Percentiles rank a stretch among this genome's conserved stretches.
Conservation (phyloP, 2,113 vertebrate genomes). For the Rhinoptilus africanus region DNA sequence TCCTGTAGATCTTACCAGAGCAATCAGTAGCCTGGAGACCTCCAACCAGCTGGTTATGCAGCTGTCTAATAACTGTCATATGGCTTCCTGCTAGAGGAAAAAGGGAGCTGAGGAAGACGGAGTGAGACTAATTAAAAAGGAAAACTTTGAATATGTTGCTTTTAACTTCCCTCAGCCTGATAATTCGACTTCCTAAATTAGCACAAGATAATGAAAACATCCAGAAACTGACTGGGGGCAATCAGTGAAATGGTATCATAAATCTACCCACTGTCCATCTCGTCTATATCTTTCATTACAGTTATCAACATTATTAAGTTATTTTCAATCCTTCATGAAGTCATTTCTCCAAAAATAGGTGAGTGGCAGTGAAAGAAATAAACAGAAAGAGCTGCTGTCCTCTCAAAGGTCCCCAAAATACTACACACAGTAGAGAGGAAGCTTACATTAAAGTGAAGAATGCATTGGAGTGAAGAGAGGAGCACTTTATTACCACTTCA, state of each 20-base stretch:
- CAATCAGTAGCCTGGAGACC: constrained; percentile 36
- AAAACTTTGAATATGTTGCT: constrained; percentile 1
- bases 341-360: neutral
- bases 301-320: neutral
- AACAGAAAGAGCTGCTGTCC: neutral
- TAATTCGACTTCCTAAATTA: neutral
- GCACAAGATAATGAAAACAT: neutral
- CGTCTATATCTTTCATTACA: neutral
- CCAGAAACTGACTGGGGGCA: neutral
- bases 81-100: neutral
- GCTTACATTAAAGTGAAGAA: neutral
- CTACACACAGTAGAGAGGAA: neutral
- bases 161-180: neutral
- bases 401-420: neutral
- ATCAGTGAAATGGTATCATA: neutral
- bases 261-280: neutral
- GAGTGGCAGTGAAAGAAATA: neutral
- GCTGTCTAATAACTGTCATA: constrained; percentile 46
- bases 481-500: neutral
- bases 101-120: neutral
- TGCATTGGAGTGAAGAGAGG: neutral
- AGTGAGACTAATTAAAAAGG: constrained; percentile 50
- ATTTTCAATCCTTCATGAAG: neutral
- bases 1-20: neutral
- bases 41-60: constrained; percentile 61